Percentiles rank a stretch among this genome's conserved stretches.
Conservation (phyloP, 2,113 vertebrate genomes). For the Scomber scombrus region DNA sequence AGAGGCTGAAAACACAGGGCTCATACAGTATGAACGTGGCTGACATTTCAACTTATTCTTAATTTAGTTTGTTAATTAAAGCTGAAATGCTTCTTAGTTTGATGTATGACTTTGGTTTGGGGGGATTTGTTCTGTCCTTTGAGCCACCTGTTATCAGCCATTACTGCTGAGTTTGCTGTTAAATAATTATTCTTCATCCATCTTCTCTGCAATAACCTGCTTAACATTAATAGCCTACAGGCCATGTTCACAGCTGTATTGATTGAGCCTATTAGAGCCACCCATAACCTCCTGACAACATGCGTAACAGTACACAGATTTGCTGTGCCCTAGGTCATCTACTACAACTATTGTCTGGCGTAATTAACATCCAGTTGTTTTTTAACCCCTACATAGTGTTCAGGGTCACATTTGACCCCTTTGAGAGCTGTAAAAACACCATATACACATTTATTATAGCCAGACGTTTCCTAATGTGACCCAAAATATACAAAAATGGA, state of each 20-base stretch:
- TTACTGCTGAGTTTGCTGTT: conserved; percentile 18
- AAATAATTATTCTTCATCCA: conserved; percentile 52
- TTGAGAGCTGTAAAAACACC: too few species aligned
- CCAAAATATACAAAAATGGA: too few species aligned
- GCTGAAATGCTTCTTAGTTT: neutral
- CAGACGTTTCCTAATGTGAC: too few species aligned
- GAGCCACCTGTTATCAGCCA: neutral
- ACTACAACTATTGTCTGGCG: neutral
- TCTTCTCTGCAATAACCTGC: conserved; percentile 42
- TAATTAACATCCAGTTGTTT: neutral
- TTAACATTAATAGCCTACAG: conserved; percentile 54
- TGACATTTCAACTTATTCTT: conserved; percentile 35
- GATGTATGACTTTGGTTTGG: neutral
- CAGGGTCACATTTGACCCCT: too few species aligned
- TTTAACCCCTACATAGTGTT: too few species aligned
- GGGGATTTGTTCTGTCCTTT: conserved; percentile 7
- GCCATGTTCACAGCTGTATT: conserved; percentile 38
- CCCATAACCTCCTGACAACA: neutral
- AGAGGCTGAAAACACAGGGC: too few species aligned
- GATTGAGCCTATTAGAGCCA: conserved; percentile 8
- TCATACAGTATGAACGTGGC: neutral
- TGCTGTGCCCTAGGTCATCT: neutral
- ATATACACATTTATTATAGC: too few species aligned
- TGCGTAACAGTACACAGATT: neutral
- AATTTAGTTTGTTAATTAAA: conserved; percentile 5